These are phyloP conservation scores for Motacilla alba DNA, from an alignment of 2,113 vertebrate species.

Conservation along the genomic window DNA sequence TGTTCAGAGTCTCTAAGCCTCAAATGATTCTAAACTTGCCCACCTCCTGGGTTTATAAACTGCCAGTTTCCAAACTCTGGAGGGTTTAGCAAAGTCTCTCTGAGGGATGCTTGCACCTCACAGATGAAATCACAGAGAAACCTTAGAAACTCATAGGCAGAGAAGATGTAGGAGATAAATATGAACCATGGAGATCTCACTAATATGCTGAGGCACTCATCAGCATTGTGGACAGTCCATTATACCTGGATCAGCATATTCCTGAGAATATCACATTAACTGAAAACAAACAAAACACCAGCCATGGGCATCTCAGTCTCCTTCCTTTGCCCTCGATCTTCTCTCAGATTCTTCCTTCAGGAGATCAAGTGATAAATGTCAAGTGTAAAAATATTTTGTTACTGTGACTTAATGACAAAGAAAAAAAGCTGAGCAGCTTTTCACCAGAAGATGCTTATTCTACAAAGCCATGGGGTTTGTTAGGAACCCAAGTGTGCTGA, in stretches of 20 bases:
- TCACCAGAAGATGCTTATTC: background rate
- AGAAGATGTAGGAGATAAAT: background rate
- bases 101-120: background rate
- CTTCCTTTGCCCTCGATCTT: background rate
- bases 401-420: background rate
- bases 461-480: background rate
- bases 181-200: background rate
- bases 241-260: background rate
- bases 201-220: background rate
- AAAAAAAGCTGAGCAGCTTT: background rate
- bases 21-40: background rate
- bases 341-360: background rate
- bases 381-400: background rate
- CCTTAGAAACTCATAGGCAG: background rate
- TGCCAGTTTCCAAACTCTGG: background rate
- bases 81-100: background rate
- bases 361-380: background rate
- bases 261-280: background rate
- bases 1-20: background rate
- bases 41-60: background rate
- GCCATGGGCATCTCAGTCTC: background rate
- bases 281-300: conserved; percentile 21
- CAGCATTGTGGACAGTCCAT: background rate
- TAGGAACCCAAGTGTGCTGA: background rate
- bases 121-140: background rate